Evolutionary conservation across 2,797 vertebrate genomes (phyloP).

Genomic region (Sebastes melanostomus): DNA sequence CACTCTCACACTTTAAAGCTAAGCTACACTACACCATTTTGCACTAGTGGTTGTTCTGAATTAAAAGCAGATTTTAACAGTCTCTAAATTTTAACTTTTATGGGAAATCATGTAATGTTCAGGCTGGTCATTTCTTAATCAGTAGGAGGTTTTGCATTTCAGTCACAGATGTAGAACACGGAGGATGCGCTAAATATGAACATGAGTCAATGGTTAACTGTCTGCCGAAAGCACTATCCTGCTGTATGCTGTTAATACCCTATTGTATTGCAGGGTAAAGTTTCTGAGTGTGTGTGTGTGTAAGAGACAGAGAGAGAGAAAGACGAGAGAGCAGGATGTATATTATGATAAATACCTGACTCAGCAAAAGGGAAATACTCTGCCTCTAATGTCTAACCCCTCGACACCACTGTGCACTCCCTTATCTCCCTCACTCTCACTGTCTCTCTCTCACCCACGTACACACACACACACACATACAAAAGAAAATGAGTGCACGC

Average conservation of each 20-base stretch:
- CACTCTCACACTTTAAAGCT: background rate
- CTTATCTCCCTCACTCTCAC: slow-evolving; percentile 10
- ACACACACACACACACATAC: background rate
- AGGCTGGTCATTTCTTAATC: background rate
- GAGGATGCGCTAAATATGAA: background rate
- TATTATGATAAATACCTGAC: slow-evolving; percentile 65
- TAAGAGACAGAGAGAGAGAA: background rate
- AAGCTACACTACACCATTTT: background rate
- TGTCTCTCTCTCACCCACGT: background rate
- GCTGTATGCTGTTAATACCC: slow-evolving; percentile 28
- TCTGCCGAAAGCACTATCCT: slow-evolving; percentile 16
- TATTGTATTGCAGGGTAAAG: slow-evolving; percentile 27
- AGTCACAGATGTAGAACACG: background rate
- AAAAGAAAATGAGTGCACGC: too few relatives aligned
- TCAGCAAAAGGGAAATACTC: slow-evolving; percentile 68
- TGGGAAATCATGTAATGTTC: background rate
- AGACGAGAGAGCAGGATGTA: slow-evolving; percentile 40
- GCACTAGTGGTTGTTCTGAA: background rate
- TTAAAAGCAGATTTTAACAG: background rate
- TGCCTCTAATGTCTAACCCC: slow-evolving; percentile 57
- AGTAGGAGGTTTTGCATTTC: background rate
- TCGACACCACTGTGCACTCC: slow-evolving; percentile 26
- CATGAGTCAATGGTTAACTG: background rate
- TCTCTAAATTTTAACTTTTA: background rate
- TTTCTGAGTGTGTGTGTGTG: background rate